phyloP scores from a whole-genome alignment of 2,797 vertebrate genomes.

The Poecile montanus region DNA sequence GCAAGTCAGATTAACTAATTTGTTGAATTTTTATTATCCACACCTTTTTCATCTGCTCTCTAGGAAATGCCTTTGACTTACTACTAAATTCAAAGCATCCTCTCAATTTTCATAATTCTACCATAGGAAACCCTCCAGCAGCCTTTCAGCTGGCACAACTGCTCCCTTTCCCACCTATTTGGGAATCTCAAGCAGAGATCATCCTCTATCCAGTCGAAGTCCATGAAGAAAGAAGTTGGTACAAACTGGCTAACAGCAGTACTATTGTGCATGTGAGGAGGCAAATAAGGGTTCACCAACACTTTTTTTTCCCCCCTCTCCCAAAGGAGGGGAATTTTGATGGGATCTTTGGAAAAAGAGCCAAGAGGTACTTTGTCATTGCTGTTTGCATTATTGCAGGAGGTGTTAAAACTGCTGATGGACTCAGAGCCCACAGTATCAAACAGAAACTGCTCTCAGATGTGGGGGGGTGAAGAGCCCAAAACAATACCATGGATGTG shows the following conservation, averaged over 20 bases:
- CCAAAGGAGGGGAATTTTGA: neutral
- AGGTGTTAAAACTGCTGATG: neutral
- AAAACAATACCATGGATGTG: neutral
- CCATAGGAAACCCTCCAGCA: neutral
- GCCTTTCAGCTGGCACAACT: neutral
- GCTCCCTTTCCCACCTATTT: neutral
- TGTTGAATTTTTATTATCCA: neutral
- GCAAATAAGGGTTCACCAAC: neutral
- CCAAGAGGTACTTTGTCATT: neutral
- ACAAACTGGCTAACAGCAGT: neutral
- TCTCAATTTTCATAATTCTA: neutral
- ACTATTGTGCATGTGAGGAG: neutral
- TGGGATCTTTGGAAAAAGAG: neutral
- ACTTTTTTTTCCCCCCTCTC: accelerated
- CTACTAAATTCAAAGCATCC: neutral
- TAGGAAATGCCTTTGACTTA: neutral
- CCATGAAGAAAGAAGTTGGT: neutral
- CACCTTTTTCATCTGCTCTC: neutral
- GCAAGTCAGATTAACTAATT: neutral
- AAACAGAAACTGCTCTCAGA: neutral
- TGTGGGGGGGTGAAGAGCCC: neutral
- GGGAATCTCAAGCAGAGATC: neutral
- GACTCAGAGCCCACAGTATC: neutral
- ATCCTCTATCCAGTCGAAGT: neutral
- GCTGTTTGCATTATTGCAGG: neutral